Evolutionary conservation across 2,797 vertebrate genomes (phyloP).

Genomic region (Enteromius radiatus): DNA sequence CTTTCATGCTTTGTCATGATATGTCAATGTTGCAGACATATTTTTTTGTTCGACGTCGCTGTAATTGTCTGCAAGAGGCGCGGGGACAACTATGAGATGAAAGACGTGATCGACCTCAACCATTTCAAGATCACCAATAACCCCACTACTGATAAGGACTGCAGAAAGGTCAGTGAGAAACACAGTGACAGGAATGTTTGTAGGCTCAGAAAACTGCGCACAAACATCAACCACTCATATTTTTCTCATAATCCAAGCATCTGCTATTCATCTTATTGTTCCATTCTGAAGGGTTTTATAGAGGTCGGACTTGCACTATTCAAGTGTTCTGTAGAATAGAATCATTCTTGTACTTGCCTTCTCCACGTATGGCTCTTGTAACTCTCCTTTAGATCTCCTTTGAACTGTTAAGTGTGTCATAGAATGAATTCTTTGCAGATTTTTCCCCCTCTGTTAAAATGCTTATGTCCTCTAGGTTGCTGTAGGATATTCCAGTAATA

Average conservation of each 20-base stretch:
- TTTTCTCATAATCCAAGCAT: background rate
- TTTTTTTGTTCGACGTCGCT: constrained; percentile 94
- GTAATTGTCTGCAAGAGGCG: constrained; percentile 95
- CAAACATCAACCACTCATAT: background rate
- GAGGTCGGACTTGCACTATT: background rate
- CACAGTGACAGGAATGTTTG: background rate
- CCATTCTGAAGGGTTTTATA: constrained; percentile 4
- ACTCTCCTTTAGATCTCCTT: constrained; percentile 18
- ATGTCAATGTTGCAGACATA: constrained; percentile 80
- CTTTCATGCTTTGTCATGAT: constrained; percentile 35
- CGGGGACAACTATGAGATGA: constrained; percentile 99
- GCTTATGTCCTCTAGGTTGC: constrained; percentile 13
- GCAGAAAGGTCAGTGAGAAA: constrained; percentile 84
- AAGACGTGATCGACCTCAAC: constrained; percentile 94
- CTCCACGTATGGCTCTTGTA: constrained; percentile 3
- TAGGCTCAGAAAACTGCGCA: background rate
- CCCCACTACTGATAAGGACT: constrained; percentile 93
- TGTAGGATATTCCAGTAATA: constrained; percentile 19
- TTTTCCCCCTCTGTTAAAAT: background rate
- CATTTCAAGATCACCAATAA: constrained; percentile 96
- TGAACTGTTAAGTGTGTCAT: constrained; percentile 15
- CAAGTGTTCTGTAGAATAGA: background rate
- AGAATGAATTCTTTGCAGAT: constrained; percentile 4
- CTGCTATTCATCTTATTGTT: constrained; percentile 18
- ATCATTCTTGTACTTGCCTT: background rate